Percentiles rank a stretch among this genome's conserved stretches.
phyloP scores from a whole-genome alignment of 2,797 vertebrate genomes.

The Pangasius sanitwongsei region DNA sequence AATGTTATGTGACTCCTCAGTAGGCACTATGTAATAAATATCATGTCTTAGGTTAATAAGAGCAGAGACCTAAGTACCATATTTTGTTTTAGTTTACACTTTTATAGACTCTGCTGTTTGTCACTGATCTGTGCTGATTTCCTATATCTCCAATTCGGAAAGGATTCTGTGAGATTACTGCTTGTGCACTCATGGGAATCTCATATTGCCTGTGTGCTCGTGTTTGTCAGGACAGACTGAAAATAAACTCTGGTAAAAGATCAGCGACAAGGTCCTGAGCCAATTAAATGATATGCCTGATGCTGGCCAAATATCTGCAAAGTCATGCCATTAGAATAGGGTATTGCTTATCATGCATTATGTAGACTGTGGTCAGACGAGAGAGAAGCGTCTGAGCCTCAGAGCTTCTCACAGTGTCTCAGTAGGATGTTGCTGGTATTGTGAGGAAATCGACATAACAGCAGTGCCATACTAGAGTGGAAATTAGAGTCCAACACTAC shows the following conservation, averaged over 20 bases:
- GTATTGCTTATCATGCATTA: slow-evolving; percentile 13
- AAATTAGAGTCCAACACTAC: not conserved
- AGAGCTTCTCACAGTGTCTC: slow-evolving; percentile 33
- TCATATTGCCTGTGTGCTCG: slow-evolving; percentile 7
- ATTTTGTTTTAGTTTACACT: slow-evolving; percentile 9
- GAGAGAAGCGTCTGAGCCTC: slow-evolving; percentile 2
- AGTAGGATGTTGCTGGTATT: slow-evolving; percentile 6
- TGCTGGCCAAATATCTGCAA: slow-evolving; percentile 27
- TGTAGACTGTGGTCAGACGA: slow-evolving; percentile 19
- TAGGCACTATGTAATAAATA: not conserved
- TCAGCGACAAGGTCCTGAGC: not conserved
- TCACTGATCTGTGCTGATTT: slow-evolving; percentile 15
- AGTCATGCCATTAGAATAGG: slow-evolving; percentile 25
- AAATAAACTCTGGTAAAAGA: slow-evolving; percentile 34
- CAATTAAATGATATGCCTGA: slow-evolving; percentile 7
- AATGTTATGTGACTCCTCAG: not conserved
- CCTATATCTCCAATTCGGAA: not conserved
- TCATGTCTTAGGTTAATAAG: not conserved
- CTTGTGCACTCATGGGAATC: slow-evolving; percentile 13
- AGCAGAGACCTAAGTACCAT: not conserved
- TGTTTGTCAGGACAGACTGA: slow-evolving; percentile 27
- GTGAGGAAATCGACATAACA: slow-evolving; percentile 21
- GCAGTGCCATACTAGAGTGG: not conserved
- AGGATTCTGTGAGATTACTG: slow-evolving; percentile 23
- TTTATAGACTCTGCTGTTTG: not conserved